A percentile compares a stretch with the other conserved stretches of the same genome.
Conservation (phyloP, 2,888 invertebrate genomes). For the Bellardia pandia region DNA sequence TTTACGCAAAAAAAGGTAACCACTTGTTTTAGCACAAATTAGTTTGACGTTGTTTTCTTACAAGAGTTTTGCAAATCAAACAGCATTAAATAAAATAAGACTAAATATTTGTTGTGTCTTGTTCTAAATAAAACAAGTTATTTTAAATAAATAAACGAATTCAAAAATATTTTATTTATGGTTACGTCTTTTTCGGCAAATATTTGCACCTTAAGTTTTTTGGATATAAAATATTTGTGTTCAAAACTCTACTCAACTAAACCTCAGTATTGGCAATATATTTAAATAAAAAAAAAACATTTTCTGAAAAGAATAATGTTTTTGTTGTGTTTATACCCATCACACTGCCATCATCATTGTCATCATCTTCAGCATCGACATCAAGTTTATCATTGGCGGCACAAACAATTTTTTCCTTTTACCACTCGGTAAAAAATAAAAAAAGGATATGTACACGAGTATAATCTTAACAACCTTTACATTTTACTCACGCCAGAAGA, state of each 20-base stretch:
- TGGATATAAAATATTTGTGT: neutral
- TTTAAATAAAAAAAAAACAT: neutral
- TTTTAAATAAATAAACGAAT: too few species aligned
- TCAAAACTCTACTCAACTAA: neutral
- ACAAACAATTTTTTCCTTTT: conserved; percentile 4
- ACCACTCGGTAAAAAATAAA: conserved; percentile 18
- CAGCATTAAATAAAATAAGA: too few species aligned
- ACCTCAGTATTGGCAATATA: neutral
- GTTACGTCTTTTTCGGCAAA: too few species aligned
- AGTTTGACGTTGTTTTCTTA: too few species aligned
- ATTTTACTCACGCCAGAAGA: neutral
- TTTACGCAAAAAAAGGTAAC: too few species aligned
- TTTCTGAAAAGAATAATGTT: neutral
- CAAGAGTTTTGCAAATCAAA: too few species aligned
- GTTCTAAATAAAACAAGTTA: too few species aligned
- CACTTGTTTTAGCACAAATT: too few species aligned
- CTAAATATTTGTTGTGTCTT: too few species aligned
- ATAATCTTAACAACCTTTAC: conserved; percentile 20
- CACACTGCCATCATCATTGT: conserved; percentile 21
- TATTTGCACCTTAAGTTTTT: too few species aligned
- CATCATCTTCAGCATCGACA: conserved; percentile 19
- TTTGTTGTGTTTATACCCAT: conserved; percentile 34
- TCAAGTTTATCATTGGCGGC: conserved; percentile 34
- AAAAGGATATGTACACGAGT: conserved; percentile 24
- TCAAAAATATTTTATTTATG: too few species aligned